A percentile compares a stretch with the other conserved stretches of the same genome.
Conservation (phyloP, 64 coral and sea anemone genomes). For the Porites lutea region DNA sequence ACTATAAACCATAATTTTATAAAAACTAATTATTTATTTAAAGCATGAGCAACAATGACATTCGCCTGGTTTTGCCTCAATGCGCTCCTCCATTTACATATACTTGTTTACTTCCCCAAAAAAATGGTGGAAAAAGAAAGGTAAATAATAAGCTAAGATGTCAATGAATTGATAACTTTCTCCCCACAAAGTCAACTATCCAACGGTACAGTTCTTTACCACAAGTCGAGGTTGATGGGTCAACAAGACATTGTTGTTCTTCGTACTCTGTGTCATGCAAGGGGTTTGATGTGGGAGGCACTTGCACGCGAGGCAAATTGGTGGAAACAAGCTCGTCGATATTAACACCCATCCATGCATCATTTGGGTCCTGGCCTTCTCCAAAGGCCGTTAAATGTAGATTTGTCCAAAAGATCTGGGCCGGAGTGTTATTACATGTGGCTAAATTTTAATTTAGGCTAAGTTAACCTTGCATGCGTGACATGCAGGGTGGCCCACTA, state of each 20-base stretch:
- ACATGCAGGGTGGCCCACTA: too few species aligned
- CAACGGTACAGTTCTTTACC: constrained; percentile 21
- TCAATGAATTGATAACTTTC: constrained; percentile 9
- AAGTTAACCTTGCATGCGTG: too few species aligned
- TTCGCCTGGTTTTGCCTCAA: background rate
- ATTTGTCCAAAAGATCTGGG: constrained; percentile 40
- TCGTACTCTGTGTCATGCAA: background rate
- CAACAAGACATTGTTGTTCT: constrained; percentile 1
- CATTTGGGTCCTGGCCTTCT: background rate
- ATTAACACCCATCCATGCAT: constrained; percentile 24
- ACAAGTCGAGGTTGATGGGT: constrained; percentile 1
- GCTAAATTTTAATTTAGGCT: too few species aligned
- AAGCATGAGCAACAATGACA: background rate
- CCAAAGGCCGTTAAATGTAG: constrained; percentile 40
- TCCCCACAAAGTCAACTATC: constrained; percentile 4
- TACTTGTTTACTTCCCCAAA: background rate
- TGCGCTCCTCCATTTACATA: background rate
- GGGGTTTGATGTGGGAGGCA: constrained; percentile 17
- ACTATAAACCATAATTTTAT: background rate
- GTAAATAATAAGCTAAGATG: background rate
- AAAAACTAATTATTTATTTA: background rate
- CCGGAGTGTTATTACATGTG: background rate
- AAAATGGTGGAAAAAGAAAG: background rate
- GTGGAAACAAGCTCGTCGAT: constrained; percentile 15
- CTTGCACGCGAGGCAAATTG: constrained; percentile 31